These are phyloP conservation scores for Pocillopora meandrina DNA, from an alignment of 92 coral and sea anemone species.

Conservation along the genomic window DNA sequence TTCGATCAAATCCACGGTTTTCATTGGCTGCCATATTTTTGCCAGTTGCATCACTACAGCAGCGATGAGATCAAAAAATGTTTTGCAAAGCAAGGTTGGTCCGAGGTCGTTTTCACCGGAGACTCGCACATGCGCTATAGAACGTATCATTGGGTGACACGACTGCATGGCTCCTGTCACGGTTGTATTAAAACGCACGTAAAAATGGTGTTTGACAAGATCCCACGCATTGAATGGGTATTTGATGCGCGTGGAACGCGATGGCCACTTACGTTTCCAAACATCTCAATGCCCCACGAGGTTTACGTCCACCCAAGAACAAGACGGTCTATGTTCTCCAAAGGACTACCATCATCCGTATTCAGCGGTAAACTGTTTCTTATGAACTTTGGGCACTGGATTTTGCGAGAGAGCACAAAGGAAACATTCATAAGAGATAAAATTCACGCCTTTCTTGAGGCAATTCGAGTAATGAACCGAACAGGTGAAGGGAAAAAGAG, in stretches of 20 bases:
- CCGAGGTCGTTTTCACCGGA: constrained; percentile 93
- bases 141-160: constrained; percentile 96
- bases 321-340: constrained; percentile 88
- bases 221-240: constrained; percentile 98
- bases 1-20: constrained; percentile 94
- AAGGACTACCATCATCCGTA: constrained; percentile 75
- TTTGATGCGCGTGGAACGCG: constrained; percentile 99
- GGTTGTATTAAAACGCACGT: constrained; percentile 94
- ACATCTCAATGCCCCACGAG: constrained; percentile 82
- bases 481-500: constrained; percentile 51
- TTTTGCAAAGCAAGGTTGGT: constrained; percentile 90
- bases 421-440: constrained; percentile 64
- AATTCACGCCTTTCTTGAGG: constrained; percentile 74
- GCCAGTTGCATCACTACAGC: constrained; percentile 93
- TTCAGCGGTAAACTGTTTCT: constrained; percentile 83
- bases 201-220: constrained; percentile 89
- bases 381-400: constrained; percentile 98
- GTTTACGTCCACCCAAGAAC: constrained; percentile 86
- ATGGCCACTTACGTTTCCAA: constrained; percentile 93
- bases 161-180: constrained; percentile 87
- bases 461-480: constrained; percentile 69
- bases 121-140: constrained; percentile 99
- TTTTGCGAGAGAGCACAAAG: constrained; percentile 88
- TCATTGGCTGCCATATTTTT: constrained; percentile 91
- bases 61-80: constrained; percentile 92